phyloP scores from a whole-genome alignment of 35 echinoderm and acorn worm species.

The Stichopus chloronotus region DNA sequence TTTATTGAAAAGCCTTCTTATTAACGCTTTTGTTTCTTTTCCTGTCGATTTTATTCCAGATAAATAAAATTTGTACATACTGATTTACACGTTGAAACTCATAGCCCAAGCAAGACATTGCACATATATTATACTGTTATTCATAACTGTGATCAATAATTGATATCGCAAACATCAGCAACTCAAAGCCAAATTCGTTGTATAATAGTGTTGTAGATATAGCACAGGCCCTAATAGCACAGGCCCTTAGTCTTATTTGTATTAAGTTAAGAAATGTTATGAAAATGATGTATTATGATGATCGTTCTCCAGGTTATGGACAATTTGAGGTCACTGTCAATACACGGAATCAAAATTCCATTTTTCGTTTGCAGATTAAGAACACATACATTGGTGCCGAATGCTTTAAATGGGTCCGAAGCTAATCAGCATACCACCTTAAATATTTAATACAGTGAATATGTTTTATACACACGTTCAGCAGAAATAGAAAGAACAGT shows the following conservation, averaged over 20 bases:
- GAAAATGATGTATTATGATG: background rate
- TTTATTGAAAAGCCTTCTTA: background rate
- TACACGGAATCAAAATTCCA: background rate
- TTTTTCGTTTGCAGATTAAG: constrained; percentile 1
- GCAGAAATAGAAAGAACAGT: too few species aligned
- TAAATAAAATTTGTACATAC: constrained; percentile 11
- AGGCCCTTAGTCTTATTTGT: background rate
- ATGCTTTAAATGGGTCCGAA: too few species aligned
- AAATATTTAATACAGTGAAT: too few species aligned
- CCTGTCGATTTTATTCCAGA: constrained; percentile 3
- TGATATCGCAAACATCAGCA: background rate
- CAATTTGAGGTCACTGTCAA: background rate
- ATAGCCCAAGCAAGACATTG: background rate
- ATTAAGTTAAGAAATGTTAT: background rate
- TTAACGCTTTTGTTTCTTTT: background rate
- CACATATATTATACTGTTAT: constrained; percentile 11
- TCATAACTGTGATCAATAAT: background rate
- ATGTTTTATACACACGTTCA: too few species aligned
- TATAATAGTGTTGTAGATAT: constrained; percentile 10
- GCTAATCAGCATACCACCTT: too few species aligned
- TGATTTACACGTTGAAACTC: constrained; percentile 4
- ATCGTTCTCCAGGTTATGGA: background rate
- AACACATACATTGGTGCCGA: too few species aligned
- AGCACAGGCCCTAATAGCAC: background rate
- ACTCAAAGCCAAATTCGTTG: background rate